phyloP scores from a whole-genome alignment of 1,140 invertebrate genomes.

The Drosophila saltans region DNA sequence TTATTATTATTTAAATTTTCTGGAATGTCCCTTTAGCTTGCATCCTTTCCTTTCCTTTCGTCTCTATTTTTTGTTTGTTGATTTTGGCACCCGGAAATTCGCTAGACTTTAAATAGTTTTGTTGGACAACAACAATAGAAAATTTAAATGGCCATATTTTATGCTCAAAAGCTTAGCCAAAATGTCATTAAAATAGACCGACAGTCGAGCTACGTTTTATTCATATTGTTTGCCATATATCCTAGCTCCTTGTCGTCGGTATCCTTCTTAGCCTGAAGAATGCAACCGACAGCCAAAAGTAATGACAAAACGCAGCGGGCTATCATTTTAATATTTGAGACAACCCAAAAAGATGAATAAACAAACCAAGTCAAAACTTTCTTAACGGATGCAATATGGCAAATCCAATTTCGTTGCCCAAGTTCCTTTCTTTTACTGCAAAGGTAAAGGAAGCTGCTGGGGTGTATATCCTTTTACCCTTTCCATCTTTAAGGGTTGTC shows the following conservation, averaged over 20 bases:
- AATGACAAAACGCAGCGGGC: conserved; percentile 79
- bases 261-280: conserved; percentile 33
- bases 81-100: conserved; percentile 45
- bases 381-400: conserved; percentile 65
- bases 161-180: conserved; percentile 62
- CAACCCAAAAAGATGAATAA: conserved; percentile 43
- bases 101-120: conserved; percentile 58
- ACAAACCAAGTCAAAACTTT: conserved; percentile 14
- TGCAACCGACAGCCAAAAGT: conserved; percentile 74
- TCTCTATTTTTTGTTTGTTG: not conserved
- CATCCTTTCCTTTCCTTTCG: conserved; percentile 7
- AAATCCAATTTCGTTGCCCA: conserved; percentile 36
- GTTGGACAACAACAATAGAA: conserved; percentile 41
- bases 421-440: not conserved
- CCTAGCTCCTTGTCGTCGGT: not conserved
- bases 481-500: conserved; percentile 25
- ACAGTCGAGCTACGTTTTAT: conserved; percentile 34
- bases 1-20: conserved; percentile 3
- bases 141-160: conserved; percentile 76
- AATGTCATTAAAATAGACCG: conserved; percentile 77
- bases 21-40: conserved; percentile 34
- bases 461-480: not conserved
- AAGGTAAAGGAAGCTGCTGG: not conserved
- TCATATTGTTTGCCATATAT: conserved; percentile 24
- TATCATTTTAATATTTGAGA: conserved; percentile 79